Base-by-base conservation (phyloP, 2,888 invertebrate species). In the Halocaridina rubra region DNA sequence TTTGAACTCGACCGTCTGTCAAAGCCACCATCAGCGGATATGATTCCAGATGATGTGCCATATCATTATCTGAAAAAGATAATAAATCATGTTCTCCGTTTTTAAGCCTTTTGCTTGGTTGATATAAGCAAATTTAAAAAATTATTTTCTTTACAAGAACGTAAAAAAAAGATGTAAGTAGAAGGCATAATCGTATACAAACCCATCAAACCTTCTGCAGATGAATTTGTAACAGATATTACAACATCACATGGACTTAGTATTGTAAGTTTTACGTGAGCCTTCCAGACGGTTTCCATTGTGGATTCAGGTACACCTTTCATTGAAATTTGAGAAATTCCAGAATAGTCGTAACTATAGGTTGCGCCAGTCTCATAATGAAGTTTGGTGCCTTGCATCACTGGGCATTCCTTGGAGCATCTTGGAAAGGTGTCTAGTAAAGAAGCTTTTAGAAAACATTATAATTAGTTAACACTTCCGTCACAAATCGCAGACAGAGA, bases 11-110 rank as follows among this genome's bases (percentile, higher is more conserved):
- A 5, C 87, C 87, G 29, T 88, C 87, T 8, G 29, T 46, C 67
- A 88, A 22, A 10, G 80, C 80, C 53, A 85, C 80, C 59, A 81
- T 67, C 61, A 85, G 72, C 19, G 87, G 82, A 72, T 77, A 80
- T 53, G 24, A 46, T 53, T 81, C 79, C 80, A 88, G 59, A 8
- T 32, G 30, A n/a, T 19, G 61, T 30, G 33, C 53, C 22, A 19
- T 33, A 13, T 29, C 19, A 13, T 29, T 22, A 5, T 22, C 80
- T 75, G 74, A 5, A 27, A 69, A n/a, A n/a, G n/a, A n/a, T n/a
- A n/a, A n/a, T n/a, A n/a, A n/a, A n/a, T n/a, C n/a, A n/a, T n/a
- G n/a, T n/a, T n/a, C n/a, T n/a, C n/a, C n/a, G n/a, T n/a, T n/a
- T n/a, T n/a, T n/a, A n/a, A n/a, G n/a, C n/a, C n/a, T n/a, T n/a